Evolutionary conservation across 2,797 vertebrate species (phyloP).

Genomic region (Chanos chanos): DNA sequence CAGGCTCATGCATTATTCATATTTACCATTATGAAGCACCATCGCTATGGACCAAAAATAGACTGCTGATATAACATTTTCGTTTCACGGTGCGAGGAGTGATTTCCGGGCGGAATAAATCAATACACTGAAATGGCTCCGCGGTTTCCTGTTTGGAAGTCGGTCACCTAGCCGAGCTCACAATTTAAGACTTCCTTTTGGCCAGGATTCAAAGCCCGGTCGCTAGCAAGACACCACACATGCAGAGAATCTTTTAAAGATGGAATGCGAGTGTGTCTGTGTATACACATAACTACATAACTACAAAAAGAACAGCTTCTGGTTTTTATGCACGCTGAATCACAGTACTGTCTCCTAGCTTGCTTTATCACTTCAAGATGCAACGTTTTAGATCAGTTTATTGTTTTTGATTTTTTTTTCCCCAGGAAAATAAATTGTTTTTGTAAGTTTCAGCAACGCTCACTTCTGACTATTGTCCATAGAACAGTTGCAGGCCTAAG

Average conservation of each 20-base stretch:
- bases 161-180: constrained; percentile 46
- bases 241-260: neutral
- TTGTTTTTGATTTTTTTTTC: too few species aligned
- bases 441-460: too few species aligned
- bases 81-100: constrained; percentile 42
- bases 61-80: constrained; percentile 44
- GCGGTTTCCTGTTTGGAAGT: constrained; percentile 37
- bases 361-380: too few species aligned
- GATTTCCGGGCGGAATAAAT: constrained; percentile 58
- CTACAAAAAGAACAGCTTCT: neutral
- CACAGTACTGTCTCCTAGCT: too few species aligned
- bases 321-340: too few species aligned
- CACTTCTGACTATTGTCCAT: too few species aligned
- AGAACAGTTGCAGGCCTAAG: too few species aligned
- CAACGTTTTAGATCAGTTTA: too few species aligned
- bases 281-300: too few species aligned
- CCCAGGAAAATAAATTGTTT: too few species aligned
- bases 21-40: constrained; percentile 12
- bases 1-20: constrained; percentile 15
- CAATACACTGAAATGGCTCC: constrained; percentile 42
- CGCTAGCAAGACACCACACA: constrained; percentile 46
- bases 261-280: constrained; percentile 23
- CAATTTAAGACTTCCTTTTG: constrained; percentile 65
- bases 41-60: constrained; percentile 42
- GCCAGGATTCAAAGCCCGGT: constrained; percentile 54